Base-by-base conservation (phyloP, 2,888 invertebrate species). In the Oligia fasciuncula region DNA sequence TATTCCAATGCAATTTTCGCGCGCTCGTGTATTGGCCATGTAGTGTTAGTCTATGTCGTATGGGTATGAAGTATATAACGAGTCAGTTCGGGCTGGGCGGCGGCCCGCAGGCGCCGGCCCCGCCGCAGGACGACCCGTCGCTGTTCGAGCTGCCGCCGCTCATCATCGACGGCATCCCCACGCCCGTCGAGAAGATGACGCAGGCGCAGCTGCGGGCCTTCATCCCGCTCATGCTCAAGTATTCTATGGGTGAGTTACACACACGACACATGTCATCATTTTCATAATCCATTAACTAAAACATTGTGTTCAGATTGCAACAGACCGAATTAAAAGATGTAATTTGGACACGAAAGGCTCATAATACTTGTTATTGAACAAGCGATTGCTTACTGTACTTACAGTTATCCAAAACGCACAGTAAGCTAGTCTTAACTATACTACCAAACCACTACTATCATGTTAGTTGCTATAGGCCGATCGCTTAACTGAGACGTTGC, bases 151-250 rank as follows among this genome's bases (percentile, higher is more conserved):
- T 99, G 94, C 99, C 99, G 84, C 99, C 99, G 69, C 97, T 99
- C 87, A 99, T 99, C 91, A 99, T 99, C 92, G 99, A 99, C 96
- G 99, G 99, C 85, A 99, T 99, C 94, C 99, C 99, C 85, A 99
- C 99, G 82, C 99, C 99, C 29, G 99, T 99, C 0, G 99, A 99
- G 97, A 99, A 99, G 97, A 99, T 99, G 99, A 99, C 99, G 65
- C 99, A 99, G 97, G 99, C 99, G 76, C 99, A 99, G 96, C 97
- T 99, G 82, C 96, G 99, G 91, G 99, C 99, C 80, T 99, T 99
- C 96, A 99, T 99, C 91, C 99, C 99, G 85, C 97, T 99, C 90
- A 99, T 99, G 99, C 97, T 99, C 92, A 99, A 99, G 97, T 99
- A 99, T 95, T 99, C 99, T 9, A 99, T 99, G 88, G 99, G 98